Conservation (phyloP, 2,113 vertebrate genomes). For the Cyanocitta stelleri region DNA sequence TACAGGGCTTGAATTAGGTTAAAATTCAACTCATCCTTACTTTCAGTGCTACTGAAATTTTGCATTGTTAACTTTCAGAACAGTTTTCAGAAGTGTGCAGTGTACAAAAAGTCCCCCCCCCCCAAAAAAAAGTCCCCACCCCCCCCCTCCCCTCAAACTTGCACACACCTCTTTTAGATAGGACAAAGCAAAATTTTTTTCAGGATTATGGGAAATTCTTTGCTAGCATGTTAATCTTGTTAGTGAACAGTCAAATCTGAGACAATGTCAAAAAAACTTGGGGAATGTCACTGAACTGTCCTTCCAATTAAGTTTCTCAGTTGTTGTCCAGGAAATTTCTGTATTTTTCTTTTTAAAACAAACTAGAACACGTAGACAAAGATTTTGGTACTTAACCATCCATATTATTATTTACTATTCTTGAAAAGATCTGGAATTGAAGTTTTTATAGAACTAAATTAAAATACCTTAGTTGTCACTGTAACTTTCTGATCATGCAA, state of each 20-base stretch:
- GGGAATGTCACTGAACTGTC: neutral
- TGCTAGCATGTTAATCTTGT: neutral
- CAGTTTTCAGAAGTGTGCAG: neutral
- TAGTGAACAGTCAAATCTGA: neutral
- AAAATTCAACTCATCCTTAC: neutral
- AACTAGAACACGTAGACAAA: neutral
- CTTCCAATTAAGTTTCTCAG: neutral
- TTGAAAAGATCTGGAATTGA: neutral
- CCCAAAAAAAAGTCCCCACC: rapidly evolving
- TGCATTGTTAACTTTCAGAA: neutral
- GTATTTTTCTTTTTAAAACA: neutral
- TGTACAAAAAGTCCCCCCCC: rapidly evolving
- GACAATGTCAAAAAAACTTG: neutral
- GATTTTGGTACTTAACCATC: neutral
- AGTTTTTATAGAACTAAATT: neutral
- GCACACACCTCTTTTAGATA: neutral
- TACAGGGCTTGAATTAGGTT: neutral
- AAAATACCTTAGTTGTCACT: neutral
- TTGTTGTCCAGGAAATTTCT: neutral
- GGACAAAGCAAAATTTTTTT: neutral
- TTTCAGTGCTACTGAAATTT: neutral
- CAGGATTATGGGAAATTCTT: neutral
- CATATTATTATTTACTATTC: neutral
- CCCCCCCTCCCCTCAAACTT: neutral
- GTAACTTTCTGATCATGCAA: neutral